phyloP scores from a whole-genome alignment of 2,797 vertebrate genomes.

The Acanthis flammea region DNA sequence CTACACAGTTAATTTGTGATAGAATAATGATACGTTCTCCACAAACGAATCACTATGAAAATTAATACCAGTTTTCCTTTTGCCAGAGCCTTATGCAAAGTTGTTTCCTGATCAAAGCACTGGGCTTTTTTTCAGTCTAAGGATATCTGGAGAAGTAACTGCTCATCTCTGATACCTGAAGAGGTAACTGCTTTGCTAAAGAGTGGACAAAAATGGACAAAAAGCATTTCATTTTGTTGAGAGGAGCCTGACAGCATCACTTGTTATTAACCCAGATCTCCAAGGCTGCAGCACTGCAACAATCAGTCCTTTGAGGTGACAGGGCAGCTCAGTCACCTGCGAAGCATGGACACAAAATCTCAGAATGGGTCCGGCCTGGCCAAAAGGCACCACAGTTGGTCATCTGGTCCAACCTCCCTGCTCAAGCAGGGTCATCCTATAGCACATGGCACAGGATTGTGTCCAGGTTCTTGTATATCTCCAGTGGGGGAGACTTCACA shows the following conservation, averaged over 20 bases:
- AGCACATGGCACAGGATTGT: neutral
- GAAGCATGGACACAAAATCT: neutral
- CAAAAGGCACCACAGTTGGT: neutral
- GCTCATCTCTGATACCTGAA: neutral
- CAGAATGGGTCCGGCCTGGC: neutral
- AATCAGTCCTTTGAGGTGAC: fast-evolving
- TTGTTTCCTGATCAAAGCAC: neutral
- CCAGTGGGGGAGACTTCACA: neutral
- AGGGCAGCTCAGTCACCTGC: neutral
- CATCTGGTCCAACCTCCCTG: neutral
- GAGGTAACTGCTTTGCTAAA: neutral
- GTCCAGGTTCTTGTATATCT: neutral
- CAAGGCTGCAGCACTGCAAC: neutral
- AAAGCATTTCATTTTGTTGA: neutral
- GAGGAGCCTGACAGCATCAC: neutral
- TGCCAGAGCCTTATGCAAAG: neutral
- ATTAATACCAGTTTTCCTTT: neutral
- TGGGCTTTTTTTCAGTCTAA: neutral
- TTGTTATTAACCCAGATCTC: neutral
- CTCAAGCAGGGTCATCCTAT: neutral
- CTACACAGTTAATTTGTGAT: neutral
- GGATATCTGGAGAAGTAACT: neutral
- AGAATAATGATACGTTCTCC: neutral
- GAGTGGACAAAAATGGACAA: neutral
- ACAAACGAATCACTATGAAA: neutral